Percentiles rank a stretch among this genome's conserved stretches.
Evolutionary conservation across 2,888 invertebrate species (phyloP).

Genomic region (Brachyopa scutellaris): DNA sequence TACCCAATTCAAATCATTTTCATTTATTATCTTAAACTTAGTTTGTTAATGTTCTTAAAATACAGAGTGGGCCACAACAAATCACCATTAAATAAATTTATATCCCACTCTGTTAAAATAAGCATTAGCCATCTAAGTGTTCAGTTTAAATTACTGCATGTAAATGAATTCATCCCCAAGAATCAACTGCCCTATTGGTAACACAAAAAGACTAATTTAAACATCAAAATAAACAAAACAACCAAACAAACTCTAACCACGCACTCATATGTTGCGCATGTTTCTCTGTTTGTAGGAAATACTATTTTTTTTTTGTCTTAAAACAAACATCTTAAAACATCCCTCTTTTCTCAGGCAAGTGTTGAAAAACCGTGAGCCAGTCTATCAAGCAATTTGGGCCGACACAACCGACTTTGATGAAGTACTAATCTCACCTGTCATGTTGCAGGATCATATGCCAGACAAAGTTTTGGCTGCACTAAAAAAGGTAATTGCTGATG

Average conservation of each 20-base stretch:
- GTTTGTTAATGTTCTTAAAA: background rate
- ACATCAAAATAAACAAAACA: background rate
- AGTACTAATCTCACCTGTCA: conserved; percentile 93
- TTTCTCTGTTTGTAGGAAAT: background rate
- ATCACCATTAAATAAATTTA: too few relatives aligned
- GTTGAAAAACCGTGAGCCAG: conserved; percentile 88
- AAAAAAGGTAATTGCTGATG: conserved; percentile 87
- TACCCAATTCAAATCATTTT: background rate
- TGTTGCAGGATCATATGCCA: conserved; percentile 96
- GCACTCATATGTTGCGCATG: conserved; percentile 48
- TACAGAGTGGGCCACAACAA: too few relatives aligned
- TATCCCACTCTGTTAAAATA: too few relatives aligned
- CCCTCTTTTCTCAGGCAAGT: conserved; percentile 84
- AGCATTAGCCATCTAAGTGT: background rate
- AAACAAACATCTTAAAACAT: conserved; percentile 3
- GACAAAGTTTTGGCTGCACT: conserved; percentile 92
- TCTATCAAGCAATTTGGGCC: conserved; percentile 94
- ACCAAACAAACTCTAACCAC: background rate
- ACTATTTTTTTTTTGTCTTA: background rate
- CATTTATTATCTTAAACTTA: background rate
- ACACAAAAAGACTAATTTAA: background rate
- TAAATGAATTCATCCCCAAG: background rate
- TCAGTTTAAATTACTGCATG: conserved; percentile 17
- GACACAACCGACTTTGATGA: conserved; percentile 92
- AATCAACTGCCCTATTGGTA: background rate